A percentile compares a stretch with the other conserved stretches of the same genome.
Evolutionary conservation across 2,888 invertebrate species (phyloP).

Genomic region (Aromia moschata): DNA sequence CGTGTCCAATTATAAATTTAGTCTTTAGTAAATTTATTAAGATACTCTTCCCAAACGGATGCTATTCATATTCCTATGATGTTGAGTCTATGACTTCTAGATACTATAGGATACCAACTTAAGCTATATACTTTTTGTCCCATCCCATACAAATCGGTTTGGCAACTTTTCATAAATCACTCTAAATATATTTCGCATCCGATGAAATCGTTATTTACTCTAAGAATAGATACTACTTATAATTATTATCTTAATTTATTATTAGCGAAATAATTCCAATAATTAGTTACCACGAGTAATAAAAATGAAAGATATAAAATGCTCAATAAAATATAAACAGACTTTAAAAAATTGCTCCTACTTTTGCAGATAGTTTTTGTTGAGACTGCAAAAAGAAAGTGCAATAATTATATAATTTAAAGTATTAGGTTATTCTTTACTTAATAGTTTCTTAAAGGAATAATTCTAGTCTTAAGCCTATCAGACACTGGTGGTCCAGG

Average conservation of each 20-base stretch:
- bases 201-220: conserved; percentile 3
- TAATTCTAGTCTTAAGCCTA: conserved; percentile 51
- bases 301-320: conserved; percentile 48
- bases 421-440: conserved; percentile 40
- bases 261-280: conserved; percentile 49
- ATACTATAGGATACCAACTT: too few species aligned
- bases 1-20: too few species aligned
- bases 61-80: too few species aligned
- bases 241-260: conserved; percentile 40
- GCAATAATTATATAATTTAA: conserved; percentile 52
- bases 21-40: too few species aligned
- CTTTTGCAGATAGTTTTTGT: conserved; percentile 60
- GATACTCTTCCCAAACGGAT: too few species aligned
- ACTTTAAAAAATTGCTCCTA: conserved; percentile 57
- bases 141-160: too few species aligned
- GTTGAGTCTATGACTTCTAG: too few species aligned
- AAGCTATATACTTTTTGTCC: too few species aligned
- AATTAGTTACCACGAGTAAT: conserved; percentile 50
- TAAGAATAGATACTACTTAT: conserved; percentile 17
- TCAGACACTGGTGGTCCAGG: too few species aligned
- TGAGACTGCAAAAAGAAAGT: conserved; percentile 60
- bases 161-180: too few species aligned
- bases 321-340: conserved; percentile 58
- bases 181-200: too few species aligned
- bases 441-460: conserved; percentile 35